A percentile compares a stretch with the other conserved stretches of the same genome.
Evolutionary conservation across 2,113 vertebrate species (phyloP).

Genomic region (pig (Sus scrofa)): DNA sequence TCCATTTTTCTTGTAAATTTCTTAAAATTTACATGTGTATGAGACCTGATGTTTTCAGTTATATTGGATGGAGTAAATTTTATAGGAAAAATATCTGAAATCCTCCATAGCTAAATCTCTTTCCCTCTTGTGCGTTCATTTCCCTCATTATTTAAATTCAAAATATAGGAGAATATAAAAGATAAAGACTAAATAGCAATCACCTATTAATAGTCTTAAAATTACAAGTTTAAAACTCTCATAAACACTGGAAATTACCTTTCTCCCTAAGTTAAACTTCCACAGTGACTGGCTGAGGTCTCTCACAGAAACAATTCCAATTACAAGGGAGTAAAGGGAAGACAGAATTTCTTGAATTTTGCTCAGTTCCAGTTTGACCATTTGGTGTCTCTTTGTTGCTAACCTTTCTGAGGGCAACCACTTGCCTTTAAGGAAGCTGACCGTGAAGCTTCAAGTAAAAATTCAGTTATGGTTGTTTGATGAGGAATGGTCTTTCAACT

Average conservation of each 20-base stretch:
- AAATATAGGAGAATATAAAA: background rate
- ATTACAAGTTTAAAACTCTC: background rate
- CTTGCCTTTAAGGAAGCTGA: background rate
- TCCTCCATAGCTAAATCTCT: background rate
- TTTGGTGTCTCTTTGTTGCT: background rate
- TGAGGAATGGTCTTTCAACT: background rate
- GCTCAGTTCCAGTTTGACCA: background rate
- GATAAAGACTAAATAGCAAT: background rate
- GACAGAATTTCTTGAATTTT: background rate
- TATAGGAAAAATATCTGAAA: background rate
- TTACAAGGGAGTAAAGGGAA: background rate
- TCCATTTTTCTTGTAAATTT: background rate
- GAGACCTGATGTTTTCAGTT: background rate
- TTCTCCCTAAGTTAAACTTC: background rate
- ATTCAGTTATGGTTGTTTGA: background rate
- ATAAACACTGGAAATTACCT: background rate
- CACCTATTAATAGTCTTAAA: background rate
- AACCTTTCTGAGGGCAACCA: background rate
- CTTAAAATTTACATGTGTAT: background rate
- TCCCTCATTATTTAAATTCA: conserved; percentile 14
- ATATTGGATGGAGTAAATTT: background rate
- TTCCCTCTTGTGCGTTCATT: background rate
- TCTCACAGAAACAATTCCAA: background rate
- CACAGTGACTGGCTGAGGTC: background rate
- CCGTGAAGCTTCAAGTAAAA: background rate